Evolutionary conservation across 2,113 vertebrate species (phyloP).

Genomic region (Chaetura pelagica): DNA sequence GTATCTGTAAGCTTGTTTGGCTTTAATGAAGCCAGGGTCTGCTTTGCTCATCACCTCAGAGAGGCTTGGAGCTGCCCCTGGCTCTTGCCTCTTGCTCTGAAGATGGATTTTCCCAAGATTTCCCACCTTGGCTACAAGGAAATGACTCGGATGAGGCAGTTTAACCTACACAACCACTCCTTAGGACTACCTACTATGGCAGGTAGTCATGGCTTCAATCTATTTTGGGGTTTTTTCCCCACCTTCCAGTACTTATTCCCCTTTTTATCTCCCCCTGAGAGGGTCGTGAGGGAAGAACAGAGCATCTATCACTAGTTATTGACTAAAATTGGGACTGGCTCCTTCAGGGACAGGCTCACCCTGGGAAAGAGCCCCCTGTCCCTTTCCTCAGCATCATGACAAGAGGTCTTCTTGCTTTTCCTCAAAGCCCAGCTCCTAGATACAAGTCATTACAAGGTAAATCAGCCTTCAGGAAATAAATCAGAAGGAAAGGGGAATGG

Average conservation of each 20-base stretch:
- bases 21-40: neutral
- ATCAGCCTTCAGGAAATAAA: neutral
- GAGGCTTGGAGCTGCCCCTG: neutral
- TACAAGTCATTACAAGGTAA: neutral
- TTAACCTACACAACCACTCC: neutral
- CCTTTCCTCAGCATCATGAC: neutral
- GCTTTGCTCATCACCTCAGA: neutral
- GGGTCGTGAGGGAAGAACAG: too few relatives aligned
- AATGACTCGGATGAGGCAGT: neutral
- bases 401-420: neutral
- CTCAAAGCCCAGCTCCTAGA: neutral
- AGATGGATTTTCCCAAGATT: neutral
- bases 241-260: too few relatives aligned
- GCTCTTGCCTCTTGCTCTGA: neutral
- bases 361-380: fast-evolving
- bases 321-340: neutral
- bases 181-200: too few relatives aligned
- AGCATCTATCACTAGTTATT: too few relatives aligned
- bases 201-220: neutral
- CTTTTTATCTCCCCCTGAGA: too few relatives aligned
- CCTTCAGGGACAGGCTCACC: neutral
- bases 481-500: neutral
- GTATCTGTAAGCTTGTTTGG: neutral
- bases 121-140: neutral
- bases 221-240: too few relatives aligned